phyloP scores from a whole-genome alignment of 2,888 invertebrate species.

The Rhodophaea formosa region DNA sequence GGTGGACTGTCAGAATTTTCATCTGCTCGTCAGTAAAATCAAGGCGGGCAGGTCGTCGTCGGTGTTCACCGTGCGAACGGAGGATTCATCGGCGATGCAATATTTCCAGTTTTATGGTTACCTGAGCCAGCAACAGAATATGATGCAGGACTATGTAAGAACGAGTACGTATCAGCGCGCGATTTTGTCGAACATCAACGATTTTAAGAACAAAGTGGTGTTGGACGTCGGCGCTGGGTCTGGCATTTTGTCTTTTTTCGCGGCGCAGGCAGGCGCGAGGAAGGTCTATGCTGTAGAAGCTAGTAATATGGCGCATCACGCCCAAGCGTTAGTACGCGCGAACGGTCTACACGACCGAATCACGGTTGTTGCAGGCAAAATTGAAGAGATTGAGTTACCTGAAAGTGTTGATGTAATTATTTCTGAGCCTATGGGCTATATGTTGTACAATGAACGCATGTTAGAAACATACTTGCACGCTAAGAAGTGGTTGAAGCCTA shows the following conservation, averaged over 20 bases:
- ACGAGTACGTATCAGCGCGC: slow-evolving; percentile 99
- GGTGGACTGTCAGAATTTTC: slow-evolving; percentile 87
- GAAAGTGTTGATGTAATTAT: slow-evolving; percentile 98
- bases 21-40: slow-evolving; percentile 86
- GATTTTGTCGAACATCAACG: slow-evolving; percentile 94
- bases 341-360: slow-evolving; percentile 95
- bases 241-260: slow-evolving; percentile 99
- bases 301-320: slow-evolving; percentile 98
- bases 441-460: slow-evolving; percentile 99
- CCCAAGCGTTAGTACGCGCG: slow-evolving; percentile 92
- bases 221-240: slow-evolving; percentile 99
- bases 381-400: slow-evolving; percentile 97
- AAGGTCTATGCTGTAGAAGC: slow-evolving; percentile 99
- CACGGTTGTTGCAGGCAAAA: slow-evolving; percentile 97
- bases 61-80: slow-evolving; percentile 96
- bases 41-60: slow-evolving; percentile 88
- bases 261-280: slow-evolving; percentile 97
- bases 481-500: slow-evolving; percentile 97
- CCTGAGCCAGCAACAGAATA: slow-evolving; percentile 99
- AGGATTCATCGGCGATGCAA: slow-evolving; percentile 98
- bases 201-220: slow-evolving; percentile 95
- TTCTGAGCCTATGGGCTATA: slow-evolving; percentile 99
- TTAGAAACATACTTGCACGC: slow-evolving; percentile 99
- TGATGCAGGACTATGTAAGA: slow-evolving; percentile 99
- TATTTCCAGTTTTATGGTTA: slow-evolving; percentile 99